These are phyloP conservation scores for Penaeus japonicus DNA, from an alignment of 1,140 invertebrate genomes.

Conservation along the genomic window DNA sequence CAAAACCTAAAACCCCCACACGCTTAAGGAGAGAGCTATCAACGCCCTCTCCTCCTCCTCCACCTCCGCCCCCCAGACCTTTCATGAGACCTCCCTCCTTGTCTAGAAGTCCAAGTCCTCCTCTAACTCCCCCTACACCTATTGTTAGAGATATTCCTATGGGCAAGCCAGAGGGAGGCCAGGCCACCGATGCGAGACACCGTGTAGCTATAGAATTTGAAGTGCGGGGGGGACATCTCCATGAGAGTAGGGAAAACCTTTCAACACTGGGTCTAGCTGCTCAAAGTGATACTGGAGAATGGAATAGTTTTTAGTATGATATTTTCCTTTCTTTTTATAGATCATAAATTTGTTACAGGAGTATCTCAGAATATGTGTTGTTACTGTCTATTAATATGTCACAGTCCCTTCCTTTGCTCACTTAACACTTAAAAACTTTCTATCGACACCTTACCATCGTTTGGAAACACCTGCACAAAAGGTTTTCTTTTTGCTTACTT, in stretches of 20 bases:
- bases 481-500: conserved; percentile 26
- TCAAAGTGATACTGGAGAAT: conserved; percentile 49
- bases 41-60: conserved; percentile 53
- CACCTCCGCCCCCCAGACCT: conserved; percentile 50
- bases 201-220: conserved; percentile 37
- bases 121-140: conserved; percentile 50
- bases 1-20: conserved; percentile 43
- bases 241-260: conserved; percentile 43
- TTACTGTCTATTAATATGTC: conserved; percentile 33
- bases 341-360: conserved; percentile 32
- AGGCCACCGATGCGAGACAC: conserved; percentile 22
- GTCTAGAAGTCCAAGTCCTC: conserved; percentile 42
- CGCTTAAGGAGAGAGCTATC: conserved; percentile 38
- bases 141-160: conserved; percentile 50
- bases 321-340: background rate
- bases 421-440: background rate
- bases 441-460: conserved; percentile 34
- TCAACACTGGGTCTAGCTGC: conserved; percentile 47
- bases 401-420: conserved; percentile 31
- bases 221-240: conserved; percentile 48
- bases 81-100: conserved; percentile 44
- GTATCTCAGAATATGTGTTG: conserved; percentile 30
- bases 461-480: conserved; percentile 25
- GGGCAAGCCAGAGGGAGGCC: conserved; percentile 30
- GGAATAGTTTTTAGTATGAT: conserved; percentile 46